Conservation (phyloP, 2,888 invertebrate genomes). For the Cactoblastis cactorum region DNA sequence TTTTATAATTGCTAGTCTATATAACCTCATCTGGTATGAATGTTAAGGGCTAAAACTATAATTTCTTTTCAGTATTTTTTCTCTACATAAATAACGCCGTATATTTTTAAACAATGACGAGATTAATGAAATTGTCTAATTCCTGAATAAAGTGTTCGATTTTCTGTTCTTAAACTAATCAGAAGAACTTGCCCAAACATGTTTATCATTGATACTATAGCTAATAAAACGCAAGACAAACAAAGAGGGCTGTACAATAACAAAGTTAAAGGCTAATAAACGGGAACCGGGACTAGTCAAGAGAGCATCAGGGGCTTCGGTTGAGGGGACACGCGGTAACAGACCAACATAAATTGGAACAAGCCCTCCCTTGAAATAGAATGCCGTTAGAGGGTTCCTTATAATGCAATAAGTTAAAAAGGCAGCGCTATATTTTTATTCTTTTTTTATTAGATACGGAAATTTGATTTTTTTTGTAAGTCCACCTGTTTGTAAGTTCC, state of each 20-base stretch:
- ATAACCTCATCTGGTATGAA: no score
- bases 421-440: neutral
- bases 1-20: no score
- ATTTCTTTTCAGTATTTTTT: no score
- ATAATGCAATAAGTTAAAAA: conserved; percentile 23
- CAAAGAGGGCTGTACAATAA: conserved; percentile 40
- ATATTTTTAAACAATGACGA: no score
- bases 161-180: no score
- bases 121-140: no score
- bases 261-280: conserved; percentile 66
- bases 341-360: conserved; percentile 56
- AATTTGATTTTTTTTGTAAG: neutral
- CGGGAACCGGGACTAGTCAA: conserved; percentile 72
- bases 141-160: no score
- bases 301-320: conserved; percentile 66
- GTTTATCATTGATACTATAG: no score
- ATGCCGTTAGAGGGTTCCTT: conserved; percentile 21
- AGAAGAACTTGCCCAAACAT: no score
- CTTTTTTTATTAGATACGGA: neutral
- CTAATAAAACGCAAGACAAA: conserved; percentile 29
- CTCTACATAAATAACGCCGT: no score
- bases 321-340: conserved; percentile 43
- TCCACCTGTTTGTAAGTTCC: neutral
- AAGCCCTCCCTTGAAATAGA: conserved; percentile 29
- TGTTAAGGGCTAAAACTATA: no score